Base-by-base conservation (phyloP, 1,140 invertebrate species). In the Neelides sp. region DNA sequence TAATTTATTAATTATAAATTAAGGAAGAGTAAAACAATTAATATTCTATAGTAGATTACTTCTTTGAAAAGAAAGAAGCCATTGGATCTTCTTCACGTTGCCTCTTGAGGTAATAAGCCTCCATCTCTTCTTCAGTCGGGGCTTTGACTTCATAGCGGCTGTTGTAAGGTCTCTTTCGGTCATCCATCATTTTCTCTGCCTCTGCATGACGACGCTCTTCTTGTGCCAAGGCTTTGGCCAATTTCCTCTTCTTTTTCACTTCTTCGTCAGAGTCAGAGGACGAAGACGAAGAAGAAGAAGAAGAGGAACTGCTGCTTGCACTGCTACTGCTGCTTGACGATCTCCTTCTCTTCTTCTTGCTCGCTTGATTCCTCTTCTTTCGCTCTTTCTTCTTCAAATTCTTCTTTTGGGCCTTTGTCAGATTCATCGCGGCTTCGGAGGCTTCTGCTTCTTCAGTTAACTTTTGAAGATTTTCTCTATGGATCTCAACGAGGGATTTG, bases 111-210 rank as follows among this genome's bases (percentile, higher is more conserved):
- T 82, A 78, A 70, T 85, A 96, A 2, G 90, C 91, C 69, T 96
- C 92, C 65, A 95, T 80, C 69, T 97, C 88, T 61, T 92, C 86
- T 50, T 88, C 83, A 0, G 88, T 85, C 1, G 85, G 86, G 58
- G 80, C 82, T 54, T 83, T 82, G 0, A 78, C 76, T 57, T 85
- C 79, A 56, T 78, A 82, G 78, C 84, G 84, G 61, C 85, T 91
- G 65, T 96, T 94, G 64, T 94, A 97, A 0, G 84, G 78, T 20
- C 91, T 70, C 65, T 95, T 92, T 22, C 90, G 71, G 65, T 97
- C 92, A 68, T 93, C 88, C 61, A 83, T 70, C 1, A 86, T 60
- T 27, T 71, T 66, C 1, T 85, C 78, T 0, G 77, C 80, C 51
- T 76, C 71, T 56, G 71, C 75, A 52, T 78, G 71, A 44, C 70